phyloP scores from a whole-genome alignment of 2,888 invertebrate species.

The Endotricha flammealis region DNA sequence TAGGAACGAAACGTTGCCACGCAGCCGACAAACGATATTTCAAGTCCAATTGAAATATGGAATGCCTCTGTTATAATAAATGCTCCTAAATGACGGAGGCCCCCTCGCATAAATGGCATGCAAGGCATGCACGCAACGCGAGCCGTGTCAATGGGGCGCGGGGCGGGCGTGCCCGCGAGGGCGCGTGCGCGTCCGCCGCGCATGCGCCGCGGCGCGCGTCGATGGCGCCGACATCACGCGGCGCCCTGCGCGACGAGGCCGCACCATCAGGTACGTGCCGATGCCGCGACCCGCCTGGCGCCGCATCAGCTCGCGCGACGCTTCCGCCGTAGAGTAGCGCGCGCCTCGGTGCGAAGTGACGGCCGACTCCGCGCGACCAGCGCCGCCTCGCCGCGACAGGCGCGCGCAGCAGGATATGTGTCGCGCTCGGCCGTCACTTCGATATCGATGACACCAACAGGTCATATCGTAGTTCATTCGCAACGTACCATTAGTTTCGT shows the following conservation, averaged over 20 bases:
- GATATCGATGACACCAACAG: conserved; percentile 13
- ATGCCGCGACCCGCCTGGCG: conserved; percentile 7
- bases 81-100: too few relatives aligned
- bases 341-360: conserved; percentile 14
- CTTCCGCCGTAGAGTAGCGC: conserved; percentile 8
- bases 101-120: neutral
- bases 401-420: too few relatives aligned
- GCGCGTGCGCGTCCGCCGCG: conserved; percentile 14
- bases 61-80: too few relatives aligned
- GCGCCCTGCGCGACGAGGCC: conserved; percentile 27
- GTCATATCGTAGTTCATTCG: conserved; percentile 1
- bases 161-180: conserved; percentile 16
- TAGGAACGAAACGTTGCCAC: neutral
- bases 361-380: too few relatives aligned
- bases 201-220: conserved; percentile 27
- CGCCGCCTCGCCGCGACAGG: too few relatives aligned
- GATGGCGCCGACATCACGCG: conserved; percentile 24
- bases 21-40: neutral
- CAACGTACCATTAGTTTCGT: too few relatives aligned
- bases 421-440: conserved; percentile 4
- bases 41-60: too few relatives aligned
- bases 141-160: conserved; percentile 4
- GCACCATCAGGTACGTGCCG: conserved; percentile 23
- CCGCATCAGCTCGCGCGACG: conserved; percentile 9
- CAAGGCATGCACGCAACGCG: neutral